A percentile compares a stretch with the other conserved stretches of the same genome.
Evolutionary conservation across 2,113 vertebrate species (phyloP).

Genomic region (Aleadryas rufinucha): DNA sequence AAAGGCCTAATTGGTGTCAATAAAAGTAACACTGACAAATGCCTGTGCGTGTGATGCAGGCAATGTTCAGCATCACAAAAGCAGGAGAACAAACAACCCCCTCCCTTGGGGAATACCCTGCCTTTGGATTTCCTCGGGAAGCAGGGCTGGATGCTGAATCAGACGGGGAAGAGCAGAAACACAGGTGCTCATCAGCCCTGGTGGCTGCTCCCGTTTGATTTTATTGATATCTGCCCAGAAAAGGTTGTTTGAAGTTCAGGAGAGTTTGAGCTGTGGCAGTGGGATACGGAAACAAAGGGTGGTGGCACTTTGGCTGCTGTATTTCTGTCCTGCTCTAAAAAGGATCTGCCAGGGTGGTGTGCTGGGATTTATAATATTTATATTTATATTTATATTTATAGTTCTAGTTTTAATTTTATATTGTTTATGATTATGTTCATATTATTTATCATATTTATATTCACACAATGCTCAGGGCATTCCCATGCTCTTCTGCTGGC

Average conservation of each 20-base stretch:
- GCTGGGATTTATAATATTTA: no score
- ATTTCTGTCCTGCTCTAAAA: neutral
- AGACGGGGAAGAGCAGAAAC: neutral
- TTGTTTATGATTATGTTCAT: neutral
- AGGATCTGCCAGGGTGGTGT: accelerated
- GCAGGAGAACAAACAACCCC: neutral
- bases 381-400: neutral
- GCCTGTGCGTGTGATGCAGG: neutral
- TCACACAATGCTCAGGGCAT: neutral
- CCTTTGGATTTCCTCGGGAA: neutral
- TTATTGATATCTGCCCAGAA: neutral
- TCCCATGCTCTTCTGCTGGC: neutral
- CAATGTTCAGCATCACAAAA: accelerated
- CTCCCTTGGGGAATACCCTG: neutral
- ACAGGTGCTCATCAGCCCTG: neutral
- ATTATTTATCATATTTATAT: neutral
- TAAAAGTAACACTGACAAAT: slow-evolving; percentile 21
- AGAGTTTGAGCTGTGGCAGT: neutral
- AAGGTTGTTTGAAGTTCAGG: neutral
- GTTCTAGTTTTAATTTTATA: neutral
- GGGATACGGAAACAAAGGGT: neutral
- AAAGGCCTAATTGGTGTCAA: slow-evolving; percentile 31
- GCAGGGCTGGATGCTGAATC: neutral
- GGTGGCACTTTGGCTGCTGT: neutral
- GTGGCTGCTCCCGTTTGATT: neutral